Percentiles rank a stretch among this genome's conserved stretches.
Evolutionary conservation across 2,888 invertebrate genomes (phyloP).

Genomic region (Tridacna gigas): DNA sequence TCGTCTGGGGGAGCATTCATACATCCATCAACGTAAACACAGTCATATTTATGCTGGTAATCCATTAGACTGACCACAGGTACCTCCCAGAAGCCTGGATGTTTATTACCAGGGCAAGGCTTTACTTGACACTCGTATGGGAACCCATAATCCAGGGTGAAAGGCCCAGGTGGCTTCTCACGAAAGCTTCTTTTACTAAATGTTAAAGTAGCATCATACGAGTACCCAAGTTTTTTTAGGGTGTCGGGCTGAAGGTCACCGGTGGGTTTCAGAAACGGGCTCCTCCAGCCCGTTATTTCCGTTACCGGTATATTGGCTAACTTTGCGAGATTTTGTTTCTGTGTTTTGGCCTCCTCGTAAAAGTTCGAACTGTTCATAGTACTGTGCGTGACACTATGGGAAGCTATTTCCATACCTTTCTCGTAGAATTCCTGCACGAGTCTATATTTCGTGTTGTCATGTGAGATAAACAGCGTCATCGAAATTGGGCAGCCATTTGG

Average conservation of each 20-base stretch:
- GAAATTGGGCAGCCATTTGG: constrained; percentile 90
- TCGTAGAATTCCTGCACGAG: constrained; percentile 86
- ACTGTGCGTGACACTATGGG: constrained; percentile 77
- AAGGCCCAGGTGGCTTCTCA: constrained; percentile 87
- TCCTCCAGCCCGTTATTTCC: constrained; percentile 79
- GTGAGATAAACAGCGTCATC: constrained; percentile 99
- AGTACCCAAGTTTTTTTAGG: constrained; percentile 71
- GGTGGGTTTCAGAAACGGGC: constrained; percentile 78
- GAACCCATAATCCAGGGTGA: constrained; percentile 91
- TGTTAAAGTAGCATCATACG: constrained; percentile 79
- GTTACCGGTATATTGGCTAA: constrained; percentile 85
- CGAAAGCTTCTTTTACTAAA: constrained; percentile 68
- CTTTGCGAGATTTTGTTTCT: constrained; percentile 74
- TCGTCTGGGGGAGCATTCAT: constrained; percentile 77
- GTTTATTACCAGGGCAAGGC: constrained; percentile 76
- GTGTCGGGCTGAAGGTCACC: constrained; percentile 74
- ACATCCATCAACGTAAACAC: constrained; percentile 81
- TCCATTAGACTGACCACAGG: constrained; percentile 87
- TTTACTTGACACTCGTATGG: constrained; percentile 80
- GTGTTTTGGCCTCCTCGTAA: constrained; percentile 71
- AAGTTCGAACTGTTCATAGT: constrained; percentile 70
- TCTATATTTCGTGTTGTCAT: constrained; percentile 99
- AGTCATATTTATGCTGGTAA: constrained; percentile 76
- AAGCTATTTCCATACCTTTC: constrained; percentile 77
- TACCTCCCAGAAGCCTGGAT: constrained; percentile 88